These are phyloP conservation scores for Larimichthys polyactis DNA, from an alignment of 2,113 vertebrate genomes.

Conservation along the genomic window DNA sequence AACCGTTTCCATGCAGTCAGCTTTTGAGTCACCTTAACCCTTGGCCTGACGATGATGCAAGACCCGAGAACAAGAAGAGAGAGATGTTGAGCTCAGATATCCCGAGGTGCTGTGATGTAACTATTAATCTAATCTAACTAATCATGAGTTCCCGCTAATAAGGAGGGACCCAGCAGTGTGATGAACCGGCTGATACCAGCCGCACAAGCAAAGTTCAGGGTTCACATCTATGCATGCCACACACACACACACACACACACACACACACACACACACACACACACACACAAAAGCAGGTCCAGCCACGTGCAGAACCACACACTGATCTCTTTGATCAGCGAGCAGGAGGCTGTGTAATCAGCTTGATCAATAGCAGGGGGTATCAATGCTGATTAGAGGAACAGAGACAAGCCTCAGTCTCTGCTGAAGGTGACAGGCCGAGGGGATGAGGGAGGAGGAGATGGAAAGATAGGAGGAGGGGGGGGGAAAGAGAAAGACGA, in stretches of 20 bases:
- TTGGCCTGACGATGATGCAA: slow-evolving; percentile 61
- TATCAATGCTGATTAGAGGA: slow-evolving; percentile 74
- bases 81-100: slow-evolving; percentile 69
- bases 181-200: slow-evolving; percentile 70
- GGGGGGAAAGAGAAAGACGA: neutral
- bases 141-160: slow-evolving; percentile 67
- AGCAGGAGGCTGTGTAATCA: slow-evolving; percentile 71
- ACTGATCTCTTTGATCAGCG: slow-evolving; percentile 72
- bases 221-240: slow-evolving; percentile 36
- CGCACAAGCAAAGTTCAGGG: slow-evolving; percentile 73
- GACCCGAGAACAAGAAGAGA: slow-evolving; percentile 36
- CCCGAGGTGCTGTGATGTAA: slow-evolving; percentile 57
- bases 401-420: slow-evolving; percentile 58
- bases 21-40: slow-evolving; percentile 34
- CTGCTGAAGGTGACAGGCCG: slow-evolving; percentile 55
- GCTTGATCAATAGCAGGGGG: slow-evolving; percentile 70
- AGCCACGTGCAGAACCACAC: slow-evolving; percentile 39
- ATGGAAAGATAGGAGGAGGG: slow-evolving; percentile 27
- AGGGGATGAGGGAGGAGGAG: slow-evolving; percentile 1
- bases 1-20: slow-evolving; percentile 30
- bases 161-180: slow-evolving; percentile 44
- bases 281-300: slow-evolving; percentile 18
- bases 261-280: slow-evolving; percentile 1
- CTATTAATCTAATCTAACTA: slow-evolving; percentile 77
- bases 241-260: neutral